Evolutionary conservation across 2,113 vertebrate genomes (phyloP), one percentile per base, ranked within the genome.

Genomic region (Helogale parvula): DNA sequence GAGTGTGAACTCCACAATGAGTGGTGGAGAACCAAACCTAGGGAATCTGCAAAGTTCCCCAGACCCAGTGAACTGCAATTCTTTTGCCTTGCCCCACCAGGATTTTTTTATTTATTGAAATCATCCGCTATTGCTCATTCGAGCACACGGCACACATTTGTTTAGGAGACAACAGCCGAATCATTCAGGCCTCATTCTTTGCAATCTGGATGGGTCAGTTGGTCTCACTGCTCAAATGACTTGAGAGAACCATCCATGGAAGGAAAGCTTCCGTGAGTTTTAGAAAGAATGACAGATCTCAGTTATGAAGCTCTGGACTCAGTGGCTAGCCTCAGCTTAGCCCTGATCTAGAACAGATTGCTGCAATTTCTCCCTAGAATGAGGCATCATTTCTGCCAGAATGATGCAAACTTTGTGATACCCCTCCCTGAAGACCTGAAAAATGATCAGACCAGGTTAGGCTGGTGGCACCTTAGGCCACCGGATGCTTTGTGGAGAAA

Each of bases 101-200:
- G 19, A 86, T 80, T 89, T 87, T 63, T 69, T 38, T 90, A 54
- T 66, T 90, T 90, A 57, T 23, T 25, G 3, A 80, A 85, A 90
- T 85, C 27, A 92, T 93, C 31, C 96, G 3, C 93, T 97, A 35
- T 94, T 33, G 50, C 33, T 97, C 63, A 90, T 31, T 81, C 86
- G 65, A 97, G 47, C 66, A 87, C 98, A 95, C 97, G 98, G 97
- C 98, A 97, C 97, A 98, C 97, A 94, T 98, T 98, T 98, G 98
- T 98, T 98, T 98, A 98, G 97, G 97, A 88, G 90, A 98, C 93
- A 94, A 97, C 84, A 98, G 98, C 98, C 98, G 98, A 98, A 96
- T 98, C 98, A 98, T 94, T 97, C 94, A 98, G 96, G 98, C 98
- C 88, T 95, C 90, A 98, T 98, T 97, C 95, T 92, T 98, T 94